Conservation (phyloP, 2,888 invertebrate genomes). For the Tyria jacobaeae region DNA sequence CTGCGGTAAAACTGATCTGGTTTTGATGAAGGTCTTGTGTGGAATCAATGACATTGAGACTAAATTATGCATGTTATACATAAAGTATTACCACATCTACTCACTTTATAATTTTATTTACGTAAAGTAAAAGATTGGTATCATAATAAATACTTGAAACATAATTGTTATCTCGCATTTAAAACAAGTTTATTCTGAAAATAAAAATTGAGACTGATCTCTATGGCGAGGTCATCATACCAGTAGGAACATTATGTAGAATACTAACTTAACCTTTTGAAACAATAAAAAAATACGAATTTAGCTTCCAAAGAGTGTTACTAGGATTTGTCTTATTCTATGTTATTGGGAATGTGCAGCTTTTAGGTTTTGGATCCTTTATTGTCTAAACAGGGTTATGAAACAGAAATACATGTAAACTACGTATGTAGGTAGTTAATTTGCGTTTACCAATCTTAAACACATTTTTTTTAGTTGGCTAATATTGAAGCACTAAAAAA, state of each 20-base stretch:
- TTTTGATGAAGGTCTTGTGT: not conserved
- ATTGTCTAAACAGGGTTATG: no score
- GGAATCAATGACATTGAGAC: not conserved
- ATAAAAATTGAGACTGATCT: not conserved
- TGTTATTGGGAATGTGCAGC: no score
- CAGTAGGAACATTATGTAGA: no score
- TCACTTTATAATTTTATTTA: not conserved
- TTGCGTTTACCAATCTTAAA: no score
- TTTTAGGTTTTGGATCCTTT: no score
- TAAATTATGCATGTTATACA: not conserved
- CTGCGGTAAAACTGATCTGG: not conserved
- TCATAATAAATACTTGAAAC: not conserved
- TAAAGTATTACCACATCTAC: not conserved
- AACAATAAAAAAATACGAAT: no score
- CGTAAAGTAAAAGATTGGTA: not conserved
- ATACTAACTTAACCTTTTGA: no score
- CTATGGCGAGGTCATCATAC: not conserved
- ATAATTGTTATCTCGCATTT: not conserved
- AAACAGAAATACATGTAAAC: no score
- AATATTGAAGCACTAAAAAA: no score
- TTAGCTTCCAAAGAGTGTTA: not conserved
- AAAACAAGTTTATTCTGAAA: not conserved
- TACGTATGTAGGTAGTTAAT: no score
- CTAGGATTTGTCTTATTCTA: not conserved
- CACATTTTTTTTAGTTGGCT: no score